Evolutionary conservation across 2,888 invertebrate genomes (phyloP).

Genomic region (Papilio elwesi): DNA sequence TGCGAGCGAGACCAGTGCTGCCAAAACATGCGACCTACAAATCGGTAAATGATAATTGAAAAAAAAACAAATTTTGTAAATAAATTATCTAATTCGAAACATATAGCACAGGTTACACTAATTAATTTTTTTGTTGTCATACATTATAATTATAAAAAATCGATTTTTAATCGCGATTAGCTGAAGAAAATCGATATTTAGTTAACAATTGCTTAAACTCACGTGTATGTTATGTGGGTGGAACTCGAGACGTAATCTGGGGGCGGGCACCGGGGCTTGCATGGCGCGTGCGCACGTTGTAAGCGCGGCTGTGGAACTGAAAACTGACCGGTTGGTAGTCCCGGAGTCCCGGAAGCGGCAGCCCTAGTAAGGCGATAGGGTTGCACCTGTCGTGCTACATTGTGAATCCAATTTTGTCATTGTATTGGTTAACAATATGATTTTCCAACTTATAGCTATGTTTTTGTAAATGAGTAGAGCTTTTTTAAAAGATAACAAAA

Average conservation of each 20-base stretch:
- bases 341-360: slow-evolving; percentile 45
- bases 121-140: too few species aligned
- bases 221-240: slow-evolving; percentile 79
- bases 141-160: too few species aligned
- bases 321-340: slow-evolving; percentile 24
- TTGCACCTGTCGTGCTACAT: slow-evolving; percentile 52
- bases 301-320: slow-evolving; percentile 46
- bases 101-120: too few species aligned
- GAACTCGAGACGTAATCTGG: slow-evolving; percentile 72
- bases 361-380: slow-evolving; percentile 56
- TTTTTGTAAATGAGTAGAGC: too few species aligned
- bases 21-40: neutral
- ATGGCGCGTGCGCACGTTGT: slow-evolving; percentile 57
- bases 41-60: neutral
- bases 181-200: slow-evolving; percentile 11
- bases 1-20: slow-evolving; percentile 9
- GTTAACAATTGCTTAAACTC: slow-evolving; percentile 51
- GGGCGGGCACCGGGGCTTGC: slow-evolving; percentile 65
- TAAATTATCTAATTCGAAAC: too few species aligned
- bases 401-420: neutral
- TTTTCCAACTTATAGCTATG: neutral
- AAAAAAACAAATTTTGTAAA: too few species aligned
- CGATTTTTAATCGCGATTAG: neutral
- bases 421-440: neutral
- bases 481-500: too few species aligned